Percentiles rank a stretch among this genome's conserved stretches.
Conservation (phyloP, 2,113 vertebrate genomes). For the Tinamus guttatus region DNA sequence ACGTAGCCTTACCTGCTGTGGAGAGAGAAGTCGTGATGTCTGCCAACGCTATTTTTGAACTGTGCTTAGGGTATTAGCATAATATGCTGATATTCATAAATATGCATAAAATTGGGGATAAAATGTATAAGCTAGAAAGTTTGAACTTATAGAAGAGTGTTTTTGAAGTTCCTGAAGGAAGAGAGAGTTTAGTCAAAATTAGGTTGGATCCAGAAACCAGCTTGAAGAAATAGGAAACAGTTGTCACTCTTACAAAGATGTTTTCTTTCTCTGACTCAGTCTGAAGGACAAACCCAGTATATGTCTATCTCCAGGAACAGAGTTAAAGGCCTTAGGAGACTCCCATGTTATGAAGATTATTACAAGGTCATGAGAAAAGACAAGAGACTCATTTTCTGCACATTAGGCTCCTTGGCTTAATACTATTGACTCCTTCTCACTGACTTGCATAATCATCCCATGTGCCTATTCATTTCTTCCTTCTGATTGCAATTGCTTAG, state of each 20-base stretch:
- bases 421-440: neutral
- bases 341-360: neutral
- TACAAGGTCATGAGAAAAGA: neutral
- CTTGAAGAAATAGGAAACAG: neutral
- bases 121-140: neutral
- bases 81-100: neutral
- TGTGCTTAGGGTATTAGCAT: neutral
- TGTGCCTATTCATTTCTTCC: neutral
- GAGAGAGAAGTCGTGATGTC: neutral
- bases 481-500: neutral
- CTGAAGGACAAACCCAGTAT: neutral
- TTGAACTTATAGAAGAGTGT: neutral
- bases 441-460: neutral
- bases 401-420: neutral
- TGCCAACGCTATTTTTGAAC: neutral
- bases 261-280: neutral
- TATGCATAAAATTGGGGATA: neutral
- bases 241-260: neutral
- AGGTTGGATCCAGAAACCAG: neutral
- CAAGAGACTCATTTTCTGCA: neutral
- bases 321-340: neutral
- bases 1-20: neutral
- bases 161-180: neutral
- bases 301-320: neutral
- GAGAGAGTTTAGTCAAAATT: neutral